A percentile compares a stretch with the other conserved stretches of the same genome.
phyloP scores from a whole-genome alignment of 2,888 invertebrate species.

The Leucoma salicis region DNA sequence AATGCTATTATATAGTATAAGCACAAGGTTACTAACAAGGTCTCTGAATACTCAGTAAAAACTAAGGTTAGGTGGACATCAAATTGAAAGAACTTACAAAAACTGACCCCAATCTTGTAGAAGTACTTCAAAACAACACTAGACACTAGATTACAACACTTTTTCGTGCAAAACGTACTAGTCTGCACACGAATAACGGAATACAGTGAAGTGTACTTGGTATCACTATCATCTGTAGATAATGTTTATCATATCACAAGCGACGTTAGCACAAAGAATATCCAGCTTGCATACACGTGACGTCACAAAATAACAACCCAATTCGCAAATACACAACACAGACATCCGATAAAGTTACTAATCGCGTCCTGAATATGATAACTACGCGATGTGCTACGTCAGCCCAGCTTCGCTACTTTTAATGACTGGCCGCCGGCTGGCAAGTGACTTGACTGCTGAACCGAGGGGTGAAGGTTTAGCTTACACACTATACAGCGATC shows the following conservation, averaged over 20 bases:
- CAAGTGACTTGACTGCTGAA: constrained; percentile 17
- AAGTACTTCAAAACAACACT: constrained; percentile 22
- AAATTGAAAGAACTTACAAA: constrained; percentile 13
- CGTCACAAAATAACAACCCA: constrained; percentile 64
- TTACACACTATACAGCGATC: constrained; percentile 32
- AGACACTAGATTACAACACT: constrained; percentile 32
- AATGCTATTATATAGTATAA: constrained; percentile 14
- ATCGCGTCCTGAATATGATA: constrained; percentile 51
- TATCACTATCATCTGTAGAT: constrained; percentile 62
- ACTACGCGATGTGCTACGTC: constrained; percentile 40
- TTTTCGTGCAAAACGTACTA: constrained; percentile 33
- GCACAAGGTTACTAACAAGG: constrained; percentile 28
- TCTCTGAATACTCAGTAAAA: constrained; percentile 22
- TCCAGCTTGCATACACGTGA: constrained; percentile 58
- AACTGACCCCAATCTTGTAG: constrained; percentile 32
- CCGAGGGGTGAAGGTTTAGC: constrained; percentile 26
- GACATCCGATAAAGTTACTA: constrained; percentile 43
- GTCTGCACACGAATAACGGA: constrained; percentile 34
- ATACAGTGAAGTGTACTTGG: constrained; percentile 45
- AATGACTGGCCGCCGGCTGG: constrained; percentile 37
- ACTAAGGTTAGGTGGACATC: constrained; percentile 29
- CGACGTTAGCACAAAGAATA: constrained; percentile 60
- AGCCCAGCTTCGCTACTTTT: constrained; percentile 46
- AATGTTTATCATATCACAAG: constrained; percentile 68
- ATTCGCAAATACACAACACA: constrained; percentile 56